These are phyloP conservation scores for Sympetrum striolatum DNA, from an alignment of 2,888 invertebrate genomes.

Conservation along the genomic window DNA sequence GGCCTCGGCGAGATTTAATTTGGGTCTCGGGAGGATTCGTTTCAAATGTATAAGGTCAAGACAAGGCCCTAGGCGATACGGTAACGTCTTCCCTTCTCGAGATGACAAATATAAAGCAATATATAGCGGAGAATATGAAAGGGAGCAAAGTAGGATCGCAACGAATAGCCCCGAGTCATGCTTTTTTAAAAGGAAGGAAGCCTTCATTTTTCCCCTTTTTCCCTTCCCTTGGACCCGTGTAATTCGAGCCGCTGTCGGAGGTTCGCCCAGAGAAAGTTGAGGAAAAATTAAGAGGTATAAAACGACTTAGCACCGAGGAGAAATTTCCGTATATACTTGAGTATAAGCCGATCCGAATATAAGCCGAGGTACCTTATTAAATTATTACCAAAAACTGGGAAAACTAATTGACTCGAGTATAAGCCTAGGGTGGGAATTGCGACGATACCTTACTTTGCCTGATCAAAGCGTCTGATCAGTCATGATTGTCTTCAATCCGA, in stretches of 20 bases:
- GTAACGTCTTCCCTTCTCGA: neutral
- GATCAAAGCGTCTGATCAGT: no score
- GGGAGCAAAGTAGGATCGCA: neutral
- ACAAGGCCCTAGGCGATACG: neutral
- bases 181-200: neutral
- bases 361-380: no score
- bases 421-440: no score
- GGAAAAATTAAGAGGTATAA: neutral
- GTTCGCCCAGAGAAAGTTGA: slow-evolving; percentile 20
- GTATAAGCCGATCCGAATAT: no score
- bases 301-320: neutral
- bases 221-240: neutral
- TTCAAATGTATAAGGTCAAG: neutral
- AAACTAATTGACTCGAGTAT: no score
- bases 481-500: no score
- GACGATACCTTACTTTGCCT: no score
- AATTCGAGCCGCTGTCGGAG: slow-evolving; percentile 18
- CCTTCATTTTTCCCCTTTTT: neutral
- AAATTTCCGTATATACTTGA: no score
- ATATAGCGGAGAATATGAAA: neutral
- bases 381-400: no score
- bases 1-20: neutral
- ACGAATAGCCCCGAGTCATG: slow-evolving; percentile 11
- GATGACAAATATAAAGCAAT: slow-evolving; percentile 25
- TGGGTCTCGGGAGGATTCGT: neutral